These are phyloP conservation scores for Columba janthina DNA, from an alignment of 2,113 vertebrate species.

Conservation along the genomic window DNA sequence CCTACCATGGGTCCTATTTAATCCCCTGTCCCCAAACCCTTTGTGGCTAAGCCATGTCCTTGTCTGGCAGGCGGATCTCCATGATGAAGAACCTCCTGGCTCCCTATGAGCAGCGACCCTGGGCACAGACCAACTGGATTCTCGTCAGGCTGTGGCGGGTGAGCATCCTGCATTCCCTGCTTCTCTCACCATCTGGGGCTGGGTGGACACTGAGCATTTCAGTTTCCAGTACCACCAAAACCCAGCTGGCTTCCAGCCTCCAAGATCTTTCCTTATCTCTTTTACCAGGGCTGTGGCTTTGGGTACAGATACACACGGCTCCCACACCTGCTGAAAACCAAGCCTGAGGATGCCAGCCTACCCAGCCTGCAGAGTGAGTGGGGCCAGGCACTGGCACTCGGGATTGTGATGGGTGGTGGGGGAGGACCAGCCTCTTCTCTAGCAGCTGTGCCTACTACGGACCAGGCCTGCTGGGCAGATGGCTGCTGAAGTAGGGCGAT, in stretches of 20 bases:
- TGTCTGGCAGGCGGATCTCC: constrained; percentile 82
- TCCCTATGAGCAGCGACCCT: constrained; percentile 96
- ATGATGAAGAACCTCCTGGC: constrained; percentile 98
- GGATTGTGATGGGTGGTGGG: not conserved
- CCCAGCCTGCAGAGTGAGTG: constrained; percentile 97
- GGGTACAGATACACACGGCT: constrained; percentile 97
- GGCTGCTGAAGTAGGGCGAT: not conserved
- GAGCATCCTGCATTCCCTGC: not conserved
- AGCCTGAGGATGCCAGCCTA: constrained; percentile 94
- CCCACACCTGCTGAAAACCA: constrained; percentile 95
- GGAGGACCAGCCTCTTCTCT: not conserved
- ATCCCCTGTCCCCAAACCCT: not conserved
- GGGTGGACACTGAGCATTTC: not conserved
- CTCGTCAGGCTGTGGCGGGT: constrained; percentile 97
- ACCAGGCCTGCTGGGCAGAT: not conserved
- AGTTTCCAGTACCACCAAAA: not conserved
- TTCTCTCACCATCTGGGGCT: not conserved
- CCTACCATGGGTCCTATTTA: not conserved
- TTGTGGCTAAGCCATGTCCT: not conserved
- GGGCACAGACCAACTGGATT: constrained; percentile 99
- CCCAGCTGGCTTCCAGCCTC: not conserved
- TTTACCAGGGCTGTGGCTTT: constrained; percentile 91
- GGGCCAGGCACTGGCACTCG: not conserved
- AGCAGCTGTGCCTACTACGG: not conserved
- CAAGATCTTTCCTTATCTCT: not conserved